phyloP scores from a whole-genome alignment of 2,113 vertebrate species.

The Elgaria multicarinata region DNA sequence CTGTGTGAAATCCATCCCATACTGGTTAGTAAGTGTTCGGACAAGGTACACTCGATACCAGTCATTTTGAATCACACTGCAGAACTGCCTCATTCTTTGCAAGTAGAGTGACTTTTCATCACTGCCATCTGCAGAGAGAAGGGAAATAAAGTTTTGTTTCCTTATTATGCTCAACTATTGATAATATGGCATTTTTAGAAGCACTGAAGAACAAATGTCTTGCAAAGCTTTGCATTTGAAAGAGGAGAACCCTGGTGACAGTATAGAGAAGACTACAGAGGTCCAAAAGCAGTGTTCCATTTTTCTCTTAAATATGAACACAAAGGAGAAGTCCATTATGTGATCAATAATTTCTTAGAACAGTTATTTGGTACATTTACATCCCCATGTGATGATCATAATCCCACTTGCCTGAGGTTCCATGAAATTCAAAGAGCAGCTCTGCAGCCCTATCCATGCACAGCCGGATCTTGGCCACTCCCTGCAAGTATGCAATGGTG shows the following conservation, averaged over 20 bases:
- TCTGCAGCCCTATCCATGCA: slow-evolving; percentile 82
- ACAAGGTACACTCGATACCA: slow-evolving; percentile 91
- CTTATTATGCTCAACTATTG: background rate
- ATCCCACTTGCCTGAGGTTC: slow-evolving; percentile 40
- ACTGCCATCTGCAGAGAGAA: slow-evolving; percentile 50
- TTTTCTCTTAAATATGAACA: background rate
- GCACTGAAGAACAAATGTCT: background rate
- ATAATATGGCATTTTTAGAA: background rate
- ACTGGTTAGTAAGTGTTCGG: slow-evolving; percentile 81
- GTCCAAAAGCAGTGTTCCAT: too few relatives aligned
- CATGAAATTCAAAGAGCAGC: slow-evolving; percentile 70
- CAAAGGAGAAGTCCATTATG: background rate
- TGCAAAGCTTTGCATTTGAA: background rate
- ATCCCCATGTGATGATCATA: background rate
- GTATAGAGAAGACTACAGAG: background rate
- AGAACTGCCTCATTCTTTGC: slow-evolving; percentile 73
- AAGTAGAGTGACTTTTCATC: slow-evolving; percentile 52
- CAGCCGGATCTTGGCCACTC: slow-evolving; percentile 85
- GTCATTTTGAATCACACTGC: slow-evolving; percentile 72
- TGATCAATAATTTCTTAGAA: background rate
- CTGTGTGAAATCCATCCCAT: slow-evolving; percentile 86
- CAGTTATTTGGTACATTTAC: background rate
- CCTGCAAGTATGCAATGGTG: slow-evolving; percentile 84
- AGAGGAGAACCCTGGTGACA: background rate
- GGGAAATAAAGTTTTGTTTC: background rate